Evolutionary conservation across 1,140 invertebrate species (phyloP), one percentile per base, ranked within the genome.

Genomic region (Agraylea sexmaculata): DNA sequence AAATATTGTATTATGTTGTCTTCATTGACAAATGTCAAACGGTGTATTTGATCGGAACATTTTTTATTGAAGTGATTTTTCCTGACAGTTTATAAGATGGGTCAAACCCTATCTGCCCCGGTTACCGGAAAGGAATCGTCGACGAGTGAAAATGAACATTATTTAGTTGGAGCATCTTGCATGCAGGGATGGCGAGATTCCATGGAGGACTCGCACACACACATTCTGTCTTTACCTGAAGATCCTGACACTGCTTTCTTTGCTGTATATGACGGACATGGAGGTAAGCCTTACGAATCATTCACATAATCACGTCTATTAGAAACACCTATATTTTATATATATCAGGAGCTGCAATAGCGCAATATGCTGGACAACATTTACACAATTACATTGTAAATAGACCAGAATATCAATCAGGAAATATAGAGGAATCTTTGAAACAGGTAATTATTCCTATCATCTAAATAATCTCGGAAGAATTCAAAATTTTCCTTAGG

Each of bases 131-230:
- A 94, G 65, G 82, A 89, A 54, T 87, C 87, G 12, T 73, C 83
- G 15, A 82, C 78, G 59, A 86, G 83, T 56, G 72, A 79, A 57
- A 83, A 86, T 55, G 53, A 55, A 3, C 55, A 57, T 8, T 68
- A 56, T 45, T 53, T 63, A 12, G 83, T 97, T 5, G 93, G 87
- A 4, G 88, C 88, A 1, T 94, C 89, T 7, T 94, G 86, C 56
- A 98, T 99, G 92, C 95, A 99, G 68, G 95, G 95, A 66, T 99
- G 94, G 94, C 65, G 94, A 45, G 83, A 95, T 29, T 90, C 87
- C 61, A 99, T 99, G 94, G 95, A 99, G 71, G 95, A 99, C 69
- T 88, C 88, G 6, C 94, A 99, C 57, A 92, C 89, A 37, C 87
- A 95, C 53, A 83, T 98, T 47, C 64, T 98, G 4, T 83, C 87